These are phyloP conservation scores for Muscidifurax raptorellus DNA, from an alignment of 1,140 invertebrate genomes.

Conservation along the genomic window DNA sequence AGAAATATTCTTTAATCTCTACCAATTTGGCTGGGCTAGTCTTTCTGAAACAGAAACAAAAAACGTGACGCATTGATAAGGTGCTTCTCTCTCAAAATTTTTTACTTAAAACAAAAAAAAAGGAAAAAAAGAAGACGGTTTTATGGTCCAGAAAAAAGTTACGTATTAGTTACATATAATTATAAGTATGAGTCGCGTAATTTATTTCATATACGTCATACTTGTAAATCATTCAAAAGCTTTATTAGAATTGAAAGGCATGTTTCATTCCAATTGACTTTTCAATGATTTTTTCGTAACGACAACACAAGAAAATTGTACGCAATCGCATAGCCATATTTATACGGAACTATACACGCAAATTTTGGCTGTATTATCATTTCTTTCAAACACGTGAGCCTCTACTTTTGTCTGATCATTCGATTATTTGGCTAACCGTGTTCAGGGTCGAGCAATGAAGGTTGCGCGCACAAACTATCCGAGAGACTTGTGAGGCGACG, in stretches of 20 bases:
- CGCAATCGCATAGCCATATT: conserved; percentile 5
- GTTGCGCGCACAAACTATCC: conserved; percentile 73
- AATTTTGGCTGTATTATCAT: conserved; percentile 33
- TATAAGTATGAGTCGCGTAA: not conserved
- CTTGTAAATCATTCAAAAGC: not conserved
- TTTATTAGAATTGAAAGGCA: not conserved
- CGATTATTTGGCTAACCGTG: conserved; percentile 70
- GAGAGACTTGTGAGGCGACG: conserved; percentile 72
- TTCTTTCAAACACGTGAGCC: conserved; percentile 50
- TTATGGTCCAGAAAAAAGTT: conserved; percentile 28
- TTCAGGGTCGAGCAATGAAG: conserved; percentile 73
- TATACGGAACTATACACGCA: conserved; percentile 27
- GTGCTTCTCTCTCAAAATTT: conserved; percentile 52
- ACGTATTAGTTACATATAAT: conserved; percentile 1
- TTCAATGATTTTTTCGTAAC: not conserved
- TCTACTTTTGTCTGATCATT: conserved; percentile 57
- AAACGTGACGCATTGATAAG: conserved; percentile 70
- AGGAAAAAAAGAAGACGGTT: conserved; percentile 44
- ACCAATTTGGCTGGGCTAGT: conserved; percentile 67
- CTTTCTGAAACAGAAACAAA: conserved; percentile 76
- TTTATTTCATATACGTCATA: not conserved
- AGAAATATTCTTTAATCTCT: conserved; percentile 50
- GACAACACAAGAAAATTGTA: conserved; percentile 18
- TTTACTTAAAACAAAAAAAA: conserved; percentile 43
- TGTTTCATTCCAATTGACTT: conserved; percentile 6